Evolutionary conservation across 1,140 invertebrate genomes (phyloP), one percentile per base, ranked within the genome.

Genomic region (Odontomachus brunneus): DNA sequence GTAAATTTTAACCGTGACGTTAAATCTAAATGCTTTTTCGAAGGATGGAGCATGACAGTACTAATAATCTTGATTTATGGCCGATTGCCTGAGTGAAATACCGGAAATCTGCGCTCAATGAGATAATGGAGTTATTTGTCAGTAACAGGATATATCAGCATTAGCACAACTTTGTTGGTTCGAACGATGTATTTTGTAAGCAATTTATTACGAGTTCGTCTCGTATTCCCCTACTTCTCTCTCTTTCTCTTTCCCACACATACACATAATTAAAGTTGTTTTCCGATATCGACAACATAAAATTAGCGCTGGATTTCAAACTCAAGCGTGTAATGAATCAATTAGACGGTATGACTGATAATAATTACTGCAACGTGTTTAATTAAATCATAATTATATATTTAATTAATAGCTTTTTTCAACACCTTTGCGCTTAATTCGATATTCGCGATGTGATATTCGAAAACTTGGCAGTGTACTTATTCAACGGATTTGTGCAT

Each of bases 41-140:
- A 57, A 71, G 49, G 33, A 69, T 63, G 51, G 69, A 19, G 53
- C 75, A 44, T 14, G 75, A 69, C 22, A 80, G 69, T 80, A 80
- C 71, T 71, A 65, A 80, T 80, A 80, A 80, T 48, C 9, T 44
- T 80, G 75, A 80, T 80, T 80, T 80, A 80, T 80, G 17, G 53
- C 24, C 33, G 75, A 11, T 26, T 26, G 0, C 29, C 19, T n/a
- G 51, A 29, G 57, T 49, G 24, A 80, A 80, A 80, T 57, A 44
- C 69, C 63, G 60, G 69, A 55, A 69, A 69, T 69, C 63, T 26
- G n/a, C 14, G 51, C 55, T 9, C 24, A 24, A 38, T 69, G 57
- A 80, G 75, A 71, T 51, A 78, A 67, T 53, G 33, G 17, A 17
- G 51, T 53, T 80, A 71, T 80, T 71, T 71, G 65, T 80, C 65